Evolutionary conservation across 1,140 invertebrate species (phyloP), one percentile per base, ranked within the genome.

Genomic region (Drosophila grimshawi): DNA sequence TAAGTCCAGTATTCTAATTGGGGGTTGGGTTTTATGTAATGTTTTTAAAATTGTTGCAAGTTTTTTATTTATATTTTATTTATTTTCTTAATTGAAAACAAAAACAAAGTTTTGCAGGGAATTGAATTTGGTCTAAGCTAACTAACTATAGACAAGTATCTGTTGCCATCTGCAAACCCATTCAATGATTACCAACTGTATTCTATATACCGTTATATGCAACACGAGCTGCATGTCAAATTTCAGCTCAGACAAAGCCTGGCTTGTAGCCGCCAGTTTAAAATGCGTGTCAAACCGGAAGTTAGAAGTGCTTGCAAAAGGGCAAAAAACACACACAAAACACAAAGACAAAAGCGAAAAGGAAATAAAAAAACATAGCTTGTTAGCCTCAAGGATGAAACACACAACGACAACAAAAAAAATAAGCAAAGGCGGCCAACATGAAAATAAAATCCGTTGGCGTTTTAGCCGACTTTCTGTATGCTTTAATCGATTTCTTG

Each of bases 401-500:
- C 29, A 55, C 63, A 86, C 65, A 19, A 19, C 19, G 19, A 66
- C 73, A 60, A 68, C 64, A 61, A 61, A 51, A 59, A 19, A 19
- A 19, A 19, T 19, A 19, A 19, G 19, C 19, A 19, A 19, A 77
- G 61, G 43, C 41, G 64, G 65, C 62, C 80, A 65, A 43, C 45
- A 39, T 32, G 48, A 69, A 66, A 67, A 39, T 32, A 35, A 69
- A 66, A 66, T 48, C 64, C 63, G 45, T 77, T 80, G 60, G 73
- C 63, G 74, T 68, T 68, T 57, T 65, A 35, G 73, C 32, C 73
- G 65, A 53, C 57, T 78, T 71, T 73, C 7, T 41, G 39, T 83
- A 89, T 89, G 85, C 70, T 79, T 76, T 76, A 89, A 89, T 89
- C 81, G 86, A 90, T 90, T 89, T 85, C 68, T 86, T 60, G 85